Evolutionary conservation across 2,113 vertebrate genomes (phyloP), one percentile per base, ranked within the genome.

Genomic region (Bufo bufo): DNA sequence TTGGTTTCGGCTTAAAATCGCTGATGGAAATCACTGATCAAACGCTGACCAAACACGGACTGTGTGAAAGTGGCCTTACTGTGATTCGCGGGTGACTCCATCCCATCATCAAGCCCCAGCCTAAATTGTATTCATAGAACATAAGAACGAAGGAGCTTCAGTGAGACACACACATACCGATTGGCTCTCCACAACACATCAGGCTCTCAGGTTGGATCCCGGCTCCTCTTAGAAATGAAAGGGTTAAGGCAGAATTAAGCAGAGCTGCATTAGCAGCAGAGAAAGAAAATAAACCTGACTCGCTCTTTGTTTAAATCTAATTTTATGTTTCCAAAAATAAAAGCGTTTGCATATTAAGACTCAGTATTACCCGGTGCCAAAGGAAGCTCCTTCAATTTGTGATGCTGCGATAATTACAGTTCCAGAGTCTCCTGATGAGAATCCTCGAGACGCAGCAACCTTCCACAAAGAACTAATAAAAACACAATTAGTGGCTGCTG

Each of bases 381-480:
- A 92, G 84, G 90, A 91, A 91, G 90, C 77, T 75, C n/a, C 82
- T 92, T 89, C 85, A 90, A 65, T 90, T 90, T 90, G 81, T 89
- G 16, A 63, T 7, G 50, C 88, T 20, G n/a, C 1, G 65, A 90
- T 90, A 93, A 92, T 94, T 92, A 92, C 85, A 89, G 83, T 90
- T 90, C 83, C 90, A 91, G 91, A 89, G 92, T 85, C 86, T 89
- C 90, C 90, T 89, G 83, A 81, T 89, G 90, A 91, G 92, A 89
- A 88, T 89, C 80, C 85, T 89, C 86, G 88, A 91, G 90, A 92
- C 89, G 54, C 52, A 88, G 89, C 77, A 92, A 91, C 91, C 89
- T 84, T 79, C 81, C 81, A 80, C 89, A 91, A 86, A 91, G 86
- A 93, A 89, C 86, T 91, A 91, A 90, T 89, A 92, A 92, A 92